Percentiles rank a stretch among this genome's conserved stretches.
Evolutionary conservation across 2,113 vertebrate species (phyloP).

Genomic region (Lepisosteus osseus): DNA sequence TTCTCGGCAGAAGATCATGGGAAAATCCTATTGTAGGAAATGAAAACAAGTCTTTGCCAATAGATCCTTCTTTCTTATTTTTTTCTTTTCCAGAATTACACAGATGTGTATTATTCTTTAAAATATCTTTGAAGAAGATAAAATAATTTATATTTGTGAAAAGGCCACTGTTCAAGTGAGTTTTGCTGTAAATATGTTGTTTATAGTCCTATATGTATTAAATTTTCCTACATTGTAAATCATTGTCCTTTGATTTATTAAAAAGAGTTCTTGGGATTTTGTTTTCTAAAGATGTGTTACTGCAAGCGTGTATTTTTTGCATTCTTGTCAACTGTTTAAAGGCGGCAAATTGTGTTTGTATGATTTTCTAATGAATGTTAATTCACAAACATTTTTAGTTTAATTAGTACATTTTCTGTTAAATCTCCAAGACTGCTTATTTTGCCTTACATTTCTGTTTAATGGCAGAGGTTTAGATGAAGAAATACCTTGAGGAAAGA

Average conservation of each 20-base stretch:
- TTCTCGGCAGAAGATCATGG: conserved; percentile 17
- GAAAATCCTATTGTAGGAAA: not conserved
- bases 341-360: too few relatives aligned
- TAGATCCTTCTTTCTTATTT: conserved; percentile 5
- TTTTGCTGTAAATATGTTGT: conserved; percentile 95
- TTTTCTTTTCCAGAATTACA: conserved; percentile 38
- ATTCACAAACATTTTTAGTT: too few relatives aligned
- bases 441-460: too few relatives aligned
- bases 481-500: too few relatives aligned
- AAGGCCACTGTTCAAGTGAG: conserved; percentile 88
- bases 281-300: too few relatives aligned
- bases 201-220: conserved; percentile 96
- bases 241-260: conserved; percentile 67
- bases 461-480: too few relatives aligned
- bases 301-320: too few relatives aligned
- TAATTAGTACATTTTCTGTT: too few relatives aligned
- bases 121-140: conserved; percentile 58
- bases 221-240: conserved; percentile 95
- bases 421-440: too few relatives aligned
- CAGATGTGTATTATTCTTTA: conserved; percentile 48
- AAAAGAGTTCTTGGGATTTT: not conserved
- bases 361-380: too few relatives aligned
- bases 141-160: conserved; percentile 98
- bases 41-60: not conserved
- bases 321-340: too few relatives aligned